Conservation (phyloP, 1,140 invertebrate genomes). For the Panagrolaimus sp. region DNA sequence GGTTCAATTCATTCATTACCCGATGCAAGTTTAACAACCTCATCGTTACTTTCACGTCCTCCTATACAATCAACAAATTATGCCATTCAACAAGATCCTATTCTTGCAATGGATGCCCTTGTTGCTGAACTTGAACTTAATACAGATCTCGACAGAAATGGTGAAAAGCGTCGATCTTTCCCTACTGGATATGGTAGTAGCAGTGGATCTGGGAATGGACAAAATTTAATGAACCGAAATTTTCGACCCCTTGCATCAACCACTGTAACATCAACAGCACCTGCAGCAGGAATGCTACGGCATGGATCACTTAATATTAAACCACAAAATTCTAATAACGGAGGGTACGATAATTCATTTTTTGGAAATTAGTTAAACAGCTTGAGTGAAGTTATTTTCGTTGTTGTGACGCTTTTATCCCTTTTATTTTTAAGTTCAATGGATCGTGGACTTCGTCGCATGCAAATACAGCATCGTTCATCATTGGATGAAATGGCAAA, state of each 20-base stretch:
- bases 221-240: neutral
- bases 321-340: neutral
- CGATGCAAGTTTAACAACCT: constrained; percentile 32
- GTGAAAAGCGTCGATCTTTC: constrained; percentile 49
- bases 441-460: neutral
- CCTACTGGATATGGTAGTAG: constrained; percentile 37
- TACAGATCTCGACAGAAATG: constrained; percentile 33
- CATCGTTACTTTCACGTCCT: neutral
- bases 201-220: constrained; percentile 9
- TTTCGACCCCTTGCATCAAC: neutral
- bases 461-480: neutral
- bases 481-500: constrained; percentile 19
- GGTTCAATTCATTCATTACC: constrained; percentile 55
- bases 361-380: neutral
- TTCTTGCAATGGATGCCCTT: constrained; percentile 45
- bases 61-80: neutral
- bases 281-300: neutral
- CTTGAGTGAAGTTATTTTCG: too few species aligned
- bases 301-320: neutral
- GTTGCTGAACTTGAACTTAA: constrained; percentile 56
- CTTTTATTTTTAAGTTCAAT: constrained; percentile 6
- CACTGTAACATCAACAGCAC: neutral
- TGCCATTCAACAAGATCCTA: constrained; percentile 35
- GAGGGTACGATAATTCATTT: neutral
- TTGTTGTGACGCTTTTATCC: neutral